These are phyloP conservation scores for Peromyscus eremicus DNA, from an alignment of 2,797 vertebrate genomes.

Conservation along the genomic window DNA sequence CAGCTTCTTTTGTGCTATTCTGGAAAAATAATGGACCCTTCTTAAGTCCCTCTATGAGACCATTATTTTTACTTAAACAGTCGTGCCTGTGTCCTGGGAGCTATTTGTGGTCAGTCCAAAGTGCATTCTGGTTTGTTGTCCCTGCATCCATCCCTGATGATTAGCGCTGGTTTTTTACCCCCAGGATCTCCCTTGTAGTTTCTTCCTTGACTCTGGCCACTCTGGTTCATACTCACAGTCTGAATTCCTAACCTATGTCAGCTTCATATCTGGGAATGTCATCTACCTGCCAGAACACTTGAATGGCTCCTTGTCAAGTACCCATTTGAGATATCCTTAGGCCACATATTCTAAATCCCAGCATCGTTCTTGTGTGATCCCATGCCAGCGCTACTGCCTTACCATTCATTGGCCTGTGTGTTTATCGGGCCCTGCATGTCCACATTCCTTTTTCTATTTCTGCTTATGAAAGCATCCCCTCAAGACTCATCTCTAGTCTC, in stretches of 20 bases:
- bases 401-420: background rate
- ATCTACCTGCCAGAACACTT: background rate
- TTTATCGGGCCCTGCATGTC: background rate
- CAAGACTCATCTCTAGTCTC: background rate
- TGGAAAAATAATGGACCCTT: background rate
- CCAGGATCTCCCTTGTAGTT: accelerated
- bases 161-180: no score
- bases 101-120: background rate
- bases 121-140: no score
- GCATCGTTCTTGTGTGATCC: background rate
- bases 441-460: background rate
- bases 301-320: background rate
- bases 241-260: background rate
- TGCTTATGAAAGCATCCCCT: background rate
- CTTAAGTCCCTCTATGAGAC: conserved; percentile 19
- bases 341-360: background rate
- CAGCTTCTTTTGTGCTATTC: background rate
- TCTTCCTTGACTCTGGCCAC: background rate
- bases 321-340: background rate
- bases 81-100: background rate
- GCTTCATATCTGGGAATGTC: background rate
- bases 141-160: accelerated
- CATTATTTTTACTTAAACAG: background rate
- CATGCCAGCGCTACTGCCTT: background rate
- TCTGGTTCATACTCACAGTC: background rate